Evolutionary conservation across 2,797 vertebrate species (phyloP), one percentile per base, ranked within the genome.

Genomic region (Premnoplex brunnescens): DNA sequence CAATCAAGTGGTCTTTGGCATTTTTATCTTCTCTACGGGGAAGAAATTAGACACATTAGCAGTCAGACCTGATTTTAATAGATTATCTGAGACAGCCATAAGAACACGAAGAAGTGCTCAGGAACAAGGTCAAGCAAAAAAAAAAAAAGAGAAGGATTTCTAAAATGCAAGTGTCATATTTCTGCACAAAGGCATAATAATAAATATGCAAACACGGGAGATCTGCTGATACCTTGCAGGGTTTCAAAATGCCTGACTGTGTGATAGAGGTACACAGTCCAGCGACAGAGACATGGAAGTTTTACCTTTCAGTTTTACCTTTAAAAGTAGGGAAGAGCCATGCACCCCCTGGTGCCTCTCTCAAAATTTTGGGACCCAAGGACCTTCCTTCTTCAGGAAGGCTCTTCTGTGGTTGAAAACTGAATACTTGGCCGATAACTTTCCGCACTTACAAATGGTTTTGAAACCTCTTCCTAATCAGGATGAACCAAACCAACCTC

Each of bases 131-230:
- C 56, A 49, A 58, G 34, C 10, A 20, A 44, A 22, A 46, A 51
- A 56, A 91, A 91, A 39, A 54, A 54, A 58, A 91, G 87, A 79
- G 30, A 41, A 82, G 54, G 23, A 68, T 81, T 75, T 10, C 59
- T 56, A 74, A 63, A 75, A 85, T 52, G 56, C 49, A 75, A 52
- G 41, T 52, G 48, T 28, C 43, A 5, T 56, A 54, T 46, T 20
- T 59, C 55, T 74, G 41, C 11, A 82, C 67, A 91, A 83, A 68
- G 60, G 28, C 24, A 11, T 68, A 46, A 67, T 74, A 39, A 80
- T 66, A 80, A 83, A 72, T 44, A 55, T 15, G 20, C 5, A 72
- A 64, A 51, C 9, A 24, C 30, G 60, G 43, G 63, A 41, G 32
- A 18, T 41, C 9, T 81, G 73, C 27, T 78, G 58, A 37, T 52